Percentiles rank a stretch among this genome's conserved stretches.
Conservation (phyloP, 1,140 invertebrate species). For the Drosophila eugracilis region DNA sequence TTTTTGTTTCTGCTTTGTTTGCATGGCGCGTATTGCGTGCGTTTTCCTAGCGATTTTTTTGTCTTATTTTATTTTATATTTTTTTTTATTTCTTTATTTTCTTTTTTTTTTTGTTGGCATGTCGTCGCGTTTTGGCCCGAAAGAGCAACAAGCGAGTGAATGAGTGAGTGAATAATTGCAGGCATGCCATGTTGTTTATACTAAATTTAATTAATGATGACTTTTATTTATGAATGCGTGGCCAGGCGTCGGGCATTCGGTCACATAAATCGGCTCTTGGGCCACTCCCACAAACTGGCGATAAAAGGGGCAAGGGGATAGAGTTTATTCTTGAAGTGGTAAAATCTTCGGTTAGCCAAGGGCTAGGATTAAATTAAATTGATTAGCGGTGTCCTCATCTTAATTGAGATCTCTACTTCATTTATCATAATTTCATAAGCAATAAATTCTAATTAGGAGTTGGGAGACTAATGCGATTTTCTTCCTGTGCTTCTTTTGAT, state of each 20-base stretch:
- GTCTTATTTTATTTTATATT: constrained; percentile 1
- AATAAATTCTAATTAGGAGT: constrained; percentile 42
- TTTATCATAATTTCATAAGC: constrained; percentile 29
- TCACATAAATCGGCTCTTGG: constrained; percentile 65
- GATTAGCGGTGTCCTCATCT: constrained; percentile 1
- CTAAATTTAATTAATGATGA: constrained; percentile 83
- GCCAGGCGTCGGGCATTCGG: constrained; percentile 56
- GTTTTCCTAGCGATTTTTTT: constrained; percentile 59
- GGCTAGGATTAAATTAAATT: constrained; percentile 17
- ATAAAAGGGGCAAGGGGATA: constrained; percentile 14
- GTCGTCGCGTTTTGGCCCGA: constrained; percentile 54
- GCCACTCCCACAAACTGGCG: constrained; percentile 46
- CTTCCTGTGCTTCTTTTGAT: neutral
- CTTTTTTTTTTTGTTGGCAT: constrained; percentile 27
- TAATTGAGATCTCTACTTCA: constrained; percentile 15
- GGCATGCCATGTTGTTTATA: constrained; percentile 78
- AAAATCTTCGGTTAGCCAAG: neutral
- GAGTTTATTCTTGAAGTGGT: constrained; percentile 7
- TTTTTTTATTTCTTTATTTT: constrained; percentile 14
- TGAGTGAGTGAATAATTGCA: constrained; percentile 81
- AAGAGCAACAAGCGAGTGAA: constrained; percentile 32
- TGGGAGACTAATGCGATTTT: neutral
- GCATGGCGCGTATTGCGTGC: constrained; percentile 51
- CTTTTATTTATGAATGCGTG: constrained; percentile 81
- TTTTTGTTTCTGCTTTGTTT: constrained; percentile 26